These are phyloP conservation scores for Phodopus roborovskii DNA, from an alignment of 2,113 vertebrate species.

Conservation along the genomic window DNA sequence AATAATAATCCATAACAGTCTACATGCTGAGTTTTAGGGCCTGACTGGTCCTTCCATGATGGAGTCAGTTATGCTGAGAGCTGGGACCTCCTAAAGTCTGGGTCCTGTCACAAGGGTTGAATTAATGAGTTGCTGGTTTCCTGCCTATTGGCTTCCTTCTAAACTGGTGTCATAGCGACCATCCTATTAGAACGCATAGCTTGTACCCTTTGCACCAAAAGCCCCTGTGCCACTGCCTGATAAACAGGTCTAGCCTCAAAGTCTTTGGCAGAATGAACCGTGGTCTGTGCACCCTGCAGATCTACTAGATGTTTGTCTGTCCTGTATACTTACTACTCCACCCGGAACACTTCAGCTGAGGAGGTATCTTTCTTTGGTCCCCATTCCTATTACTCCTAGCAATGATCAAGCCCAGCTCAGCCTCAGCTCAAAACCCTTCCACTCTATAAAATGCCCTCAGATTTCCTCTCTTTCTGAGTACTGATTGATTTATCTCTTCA, in stretches of 20 bases:
- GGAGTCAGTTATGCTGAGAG: background rate
- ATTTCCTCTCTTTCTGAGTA: background rate
- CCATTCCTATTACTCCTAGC: background rate
- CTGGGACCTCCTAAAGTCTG: background rate
- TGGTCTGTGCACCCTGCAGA: background rate
- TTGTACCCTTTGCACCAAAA: background rate
- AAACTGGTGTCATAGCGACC: background rate
- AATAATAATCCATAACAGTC: background rate
- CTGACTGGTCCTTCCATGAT: background rate
- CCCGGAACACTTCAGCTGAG: background rate
- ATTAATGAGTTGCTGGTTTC: background rate
- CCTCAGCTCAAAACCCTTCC: background rate
- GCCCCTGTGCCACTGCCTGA: background rate
- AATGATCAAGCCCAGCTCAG: background rate
- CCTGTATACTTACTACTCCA: background rate
- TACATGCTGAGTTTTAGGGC: background rate
- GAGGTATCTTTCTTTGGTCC: background rate
- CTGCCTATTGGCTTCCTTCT: background rate
- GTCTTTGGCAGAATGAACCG: background rate
- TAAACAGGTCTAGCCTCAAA: constrained; percentile 20
- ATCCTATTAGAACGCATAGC: background rate
- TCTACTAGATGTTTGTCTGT: background rate
- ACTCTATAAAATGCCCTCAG: constrained; percentile 14
- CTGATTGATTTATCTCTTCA: background rate
- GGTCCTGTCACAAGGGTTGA: background rate